Evolutionary conservation across 2,113 vertebrate genomes (phyloP), one percentile per base, ranked within the genome.

Genomic region (Ellobius talpinus): DNA sequence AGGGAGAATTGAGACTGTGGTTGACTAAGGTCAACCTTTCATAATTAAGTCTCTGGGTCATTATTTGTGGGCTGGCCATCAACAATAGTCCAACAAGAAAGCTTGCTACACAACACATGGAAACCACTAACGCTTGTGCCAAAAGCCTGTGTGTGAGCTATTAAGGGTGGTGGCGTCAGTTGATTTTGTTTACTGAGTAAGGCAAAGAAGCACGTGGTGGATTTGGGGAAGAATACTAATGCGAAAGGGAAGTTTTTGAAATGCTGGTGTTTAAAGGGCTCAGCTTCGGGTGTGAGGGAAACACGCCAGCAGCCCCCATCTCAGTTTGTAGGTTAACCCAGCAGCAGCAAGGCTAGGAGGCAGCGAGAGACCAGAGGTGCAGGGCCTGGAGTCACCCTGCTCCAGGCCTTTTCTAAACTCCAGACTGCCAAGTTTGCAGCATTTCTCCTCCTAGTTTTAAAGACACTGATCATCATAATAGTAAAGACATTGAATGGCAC

Each of bases 151-250:
- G 3, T 24, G 24, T 63, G 63, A 16, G 0, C 52, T 42, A 26
- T 58, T 63, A 76, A 5, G 8, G 29, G 66, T 26, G 23, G 47
- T 50, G 13, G 2, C 2, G 21, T 23, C 13, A 58, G 29, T 84
- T 68, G 50, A 39, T 91, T 47, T 24, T 33, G 93, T 29, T 87
- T 29, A 50, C 31, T 42, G 39, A 63, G 55, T 11, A 52, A 86
- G 79, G 88, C 79, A 87, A 81, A n/a, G 74, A 93, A 89, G 21
- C 45, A 31, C 29, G 45, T 26, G 39, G 23, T 88, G n/a, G 1
- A 74, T 94, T 96, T 89, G 26, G 65, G 63, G 66, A 93, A 78
- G 31, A 96, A 92, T 72, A 95, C 84, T 36, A 24, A n/a, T 31
- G 70, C 2, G 45, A 90, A 94, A 50, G 90, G 66, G 65, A 90